These are phyloP conservation scores for Balearica regulorum DNA, from an alignment of 2,797 vertebrate species.

Conservation along the genomic window DNA sequence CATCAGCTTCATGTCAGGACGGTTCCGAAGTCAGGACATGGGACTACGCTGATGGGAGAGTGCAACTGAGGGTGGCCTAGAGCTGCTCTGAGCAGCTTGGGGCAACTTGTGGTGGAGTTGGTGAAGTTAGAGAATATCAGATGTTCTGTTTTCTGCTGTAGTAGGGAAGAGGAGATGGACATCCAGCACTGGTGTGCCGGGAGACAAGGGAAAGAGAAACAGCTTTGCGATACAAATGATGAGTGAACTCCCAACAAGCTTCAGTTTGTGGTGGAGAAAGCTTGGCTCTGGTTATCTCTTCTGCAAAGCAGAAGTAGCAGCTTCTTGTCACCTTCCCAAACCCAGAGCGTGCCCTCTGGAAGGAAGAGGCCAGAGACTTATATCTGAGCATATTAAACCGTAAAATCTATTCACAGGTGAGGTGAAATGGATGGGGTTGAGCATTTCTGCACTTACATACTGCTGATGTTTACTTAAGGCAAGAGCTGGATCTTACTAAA, in stretches of 20 bases:
- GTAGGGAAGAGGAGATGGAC: not conserved
- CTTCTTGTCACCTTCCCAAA: not conserved
- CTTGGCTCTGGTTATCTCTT: not conserved
- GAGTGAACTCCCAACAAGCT: not conserved
- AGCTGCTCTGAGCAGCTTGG: not conserved
- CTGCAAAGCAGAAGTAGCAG: not conserved
- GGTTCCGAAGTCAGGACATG: not conserved
- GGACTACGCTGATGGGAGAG: not conserved
- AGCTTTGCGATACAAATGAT: not conserved
- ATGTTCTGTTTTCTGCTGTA: not conserved
- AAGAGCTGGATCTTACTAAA: not conserved
- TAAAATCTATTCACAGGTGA: not conserved
- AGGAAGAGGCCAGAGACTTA: not conserved
- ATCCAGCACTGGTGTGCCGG: not conserved
- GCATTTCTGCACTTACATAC: not conserved
- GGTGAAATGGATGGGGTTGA: not conserved
- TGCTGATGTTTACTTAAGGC: not conserved
- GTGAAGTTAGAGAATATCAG: not conserved
- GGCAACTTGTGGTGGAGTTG: not conserved
- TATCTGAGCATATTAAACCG: not conserved
- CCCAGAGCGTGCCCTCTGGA: not conserved
- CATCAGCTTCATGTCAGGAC: not conserved
- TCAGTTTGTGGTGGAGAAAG: not conserved
- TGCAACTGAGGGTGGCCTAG: not conserved
- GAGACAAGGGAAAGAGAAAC: not conserved